Evolutionary conservation across 2,888 invertebrate species (phyloP), one percentile per base, ranked within the genome.

Genomic region (Nomada ferruginata): DNA sequence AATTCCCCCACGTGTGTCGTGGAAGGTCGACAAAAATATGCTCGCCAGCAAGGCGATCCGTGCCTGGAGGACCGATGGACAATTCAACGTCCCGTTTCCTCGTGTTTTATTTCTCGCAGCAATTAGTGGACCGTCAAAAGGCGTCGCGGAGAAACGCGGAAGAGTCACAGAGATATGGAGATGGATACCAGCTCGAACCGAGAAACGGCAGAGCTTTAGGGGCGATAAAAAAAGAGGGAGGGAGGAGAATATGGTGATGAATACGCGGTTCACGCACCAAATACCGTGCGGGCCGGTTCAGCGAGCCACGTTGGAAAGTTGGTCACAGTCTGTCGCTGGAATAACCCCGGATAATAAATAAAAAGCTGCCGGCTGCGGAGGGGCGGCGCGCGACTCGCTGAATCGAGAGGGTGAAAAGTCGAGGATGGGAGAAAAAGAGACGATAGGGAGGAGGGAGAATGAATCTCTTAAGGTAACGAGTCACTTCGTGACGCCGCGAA

Each of bases 241-340:
- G 36, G 7, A 36, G 36, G 36, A 36, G 57, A 18, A 52, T 59
- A 65, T 84, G 80, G 84, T 80, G 85, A 89, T 91, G 89, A 91
- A 90, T 91, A 89, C 88, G 86, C 84, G 87, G 84, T 91, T 91
- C 90, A 88, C 89, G 91, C 91, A 90, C 91, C 89, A 89, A 82
- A 89, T 89, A 87, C 84, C 86, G 82, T 83, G 78, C 11, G 76
- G 80, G 74, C 80, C 75, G 84, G 64, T 81, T 85, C 76, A 74
- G 70, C 79, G 64, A 83, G 76, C 78, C 82, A 84, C 85, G 82
- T 78, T 76, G 79, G 73, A 83, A 83, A 83, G 86, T 76, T 82
- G 74, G 50, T 73, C 77, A 76, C 84, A 66, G 79, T 82, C 70
- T 66, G 79, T 83, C 75, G 79, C 64, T 68, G 86, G 75, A 79